A percentile compares a stretch with the other conserved stretches of the same genome.
Conservation (phyloP, 1,140 invertebrate species). For the Cyrtorhinus lividipennis region DNA sequence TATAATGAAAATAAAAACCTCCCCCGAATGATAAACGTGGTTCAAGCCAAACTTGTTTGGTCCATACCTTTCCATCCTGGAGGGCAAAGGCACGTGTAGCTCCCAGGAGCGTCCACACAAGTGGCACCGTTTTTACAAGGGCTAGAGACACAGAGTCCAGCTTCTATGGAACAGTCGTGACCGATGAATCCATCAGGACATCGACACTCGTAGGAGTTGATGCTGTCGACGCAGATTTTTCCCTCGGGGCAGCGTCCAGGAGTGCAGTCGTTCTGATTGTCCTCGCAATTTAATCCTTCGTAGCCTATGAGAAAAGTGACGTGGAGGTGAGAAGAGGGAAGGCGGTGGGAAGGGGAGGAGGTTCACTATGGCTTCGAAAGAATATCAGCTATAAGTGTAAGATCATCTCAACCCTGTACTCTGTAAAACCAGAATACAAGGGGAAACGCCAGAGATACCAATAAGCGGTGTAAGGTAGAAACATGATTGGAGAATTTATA, state of each 20-base stretch:
- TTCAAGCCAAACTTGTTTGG: no score
- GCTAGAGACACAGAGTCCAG: constrained; percentile 24
- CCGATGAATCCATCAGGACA: constrained; percentile 65
- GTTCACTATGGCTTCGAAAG: no score
- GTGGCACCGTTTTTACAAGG: constrained; percentile 43
- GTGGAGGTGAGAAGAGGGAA: no score
- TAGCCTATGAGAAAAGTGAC: constrained; percentile 38
- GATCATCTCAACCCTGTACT: no score
- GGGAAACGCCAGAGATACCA: no score
- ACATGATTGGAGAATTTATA: no score
- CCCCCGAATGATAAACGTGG: no score
- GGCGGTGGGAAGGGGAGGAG: no score
- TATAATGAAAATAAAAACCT: constrained; percentile 9
- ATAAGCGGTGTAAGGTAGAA: no score
- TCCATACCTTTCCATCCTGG: constrained; percentile 47
- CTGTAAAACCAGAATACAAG: no score
- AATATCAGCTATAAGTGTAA: no score
- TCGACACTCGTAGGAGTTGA: constrained; percentile 55
- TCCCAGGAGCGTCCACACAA: constrained; percentile 44
- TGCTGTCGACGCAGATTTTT: constrained; percentile 46
- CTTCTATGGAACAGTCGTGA: constrained; percentile 36
- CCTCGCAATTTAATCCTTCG: constrained; percentile 61
- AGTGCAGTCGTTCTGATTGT: constrained; percentile 57
- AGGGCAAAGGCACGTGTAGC: constrained; percentile 63
- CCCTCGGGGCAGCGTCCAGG: constrained; percentile 44